These are phyloP conservation scores for Rhodeus uyekii DNA, from an alignment of 2,797 vertebrate genomes.

Conservation along the genomic window DNA sequence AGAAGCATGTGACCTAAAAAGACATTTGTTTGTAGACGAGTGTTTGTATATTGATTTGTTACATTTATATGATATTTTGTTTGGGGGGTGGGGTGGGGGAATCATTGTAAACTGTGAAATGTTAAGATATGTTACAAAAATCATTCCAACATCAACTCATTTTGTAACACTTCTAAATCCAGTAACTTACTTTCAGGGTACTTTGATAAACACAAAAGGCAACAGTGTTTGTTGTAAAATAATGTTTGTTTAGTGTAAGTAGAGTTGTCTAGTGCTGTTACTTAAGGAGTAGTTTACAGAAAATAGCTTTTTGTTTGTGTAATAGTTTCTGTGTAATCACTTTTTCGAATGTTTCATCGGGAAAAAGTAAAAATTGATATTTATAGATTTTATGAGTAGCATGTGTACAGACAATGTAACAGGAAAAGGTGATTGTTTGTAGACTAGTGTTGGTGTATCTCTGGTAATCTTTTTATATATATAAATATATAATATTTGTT, in stretches of 20 bases:
- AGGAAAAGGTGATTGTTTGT: not conserved
- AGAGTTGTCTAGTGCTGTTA: not conserved
- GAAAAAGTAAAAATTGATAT: not conserved
- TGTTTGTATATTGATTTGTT: not conserved
- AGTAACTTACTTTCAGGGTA: too few relatives aligned
- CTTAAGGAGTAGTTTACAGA: not conserved
- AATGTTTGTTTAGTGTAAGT: constrained; percentile 1
- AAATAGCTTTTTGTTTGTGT: not conserved
- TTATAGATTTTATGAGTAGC: not conserved
- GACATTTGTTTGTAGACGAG: not conserved
- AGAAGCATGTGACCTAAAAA: not conserved
- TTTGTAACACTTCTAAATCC: too few relatives aligned
- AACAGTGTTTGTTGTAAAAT: not conserved
- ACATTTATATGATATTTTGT: too few relatives aligned
- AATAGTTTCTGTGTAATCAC: not conserved
- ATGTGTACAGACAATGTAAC: not conserved
- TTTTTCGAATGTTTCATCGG: not conserved
- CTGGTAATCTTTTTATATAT: not conserved
- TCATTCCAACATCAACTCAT: too few relatives aligned
- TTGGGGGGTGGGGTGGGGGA: too few relatives aligned
- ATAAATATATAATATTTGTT: too few relatives aligned
- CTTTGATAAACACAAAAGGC: not conserved
- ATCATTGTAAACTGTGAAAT: too few relatives aligned
- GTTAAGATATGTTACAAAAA: too few relatives aligned
- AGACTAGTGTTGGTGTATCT: not conserved